Percentiles rank a stretch among this genome's conserved stretches.
phyloP scores from a whole-genome alignment of 2,113 vertebrate genomes.

The Progne subis region DNA sequence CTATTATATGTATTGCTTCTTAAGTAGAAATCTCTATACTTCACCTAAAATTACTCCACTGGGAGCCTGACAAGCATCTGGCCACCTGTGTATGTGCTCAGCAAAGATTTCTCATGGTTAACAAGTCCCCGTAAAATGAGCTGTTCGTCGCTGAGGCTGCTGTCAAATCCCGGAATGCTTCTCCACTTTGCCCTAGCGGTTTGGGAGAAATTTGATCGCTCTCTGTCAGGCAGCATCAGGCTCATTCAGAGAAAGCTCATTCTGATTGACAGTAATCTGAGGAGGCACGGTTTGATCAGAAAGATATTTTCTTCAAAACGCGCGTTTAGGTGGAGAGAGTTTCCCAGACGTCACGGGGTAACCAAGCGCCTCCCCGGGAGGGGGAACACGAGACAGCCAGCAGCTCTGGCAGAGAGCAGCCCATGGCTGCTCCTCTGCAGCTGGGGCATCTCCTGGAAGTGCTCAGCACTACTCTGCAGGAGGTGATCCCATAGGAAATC shows the following conservation, averaged over 20 bases:
- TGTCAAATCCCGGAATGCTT: background rate
- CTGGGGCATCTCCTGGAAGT: background rate
- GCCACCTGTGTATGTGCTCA: background rate
- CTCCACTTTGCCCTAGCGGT: background rate
- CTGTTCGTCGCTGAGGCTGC: background rate
- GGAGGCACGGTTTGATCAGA: background rate
- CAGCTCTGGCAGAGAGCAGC: background rate
- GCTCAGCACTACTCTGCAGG: background rate
- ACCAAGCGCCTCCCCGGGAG: background rate
- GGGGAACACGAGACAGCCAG: rapidly evolving
- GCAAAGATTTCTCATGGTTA: background rate
- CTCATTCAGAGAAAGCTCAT: background rate
- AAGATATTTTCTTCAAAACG: background rate
- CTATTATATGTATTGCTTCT: background rate
- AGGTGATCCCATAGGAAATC: background rate
- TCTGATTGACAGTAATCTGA: background rate
- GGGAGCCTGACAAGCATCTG: background rate
- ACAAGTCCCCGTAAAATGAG: background rate
- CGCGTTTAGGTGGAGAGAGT: rapidly evolving
- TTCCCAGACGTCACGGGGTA: background rate
- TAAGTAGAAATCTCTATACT: background rate
- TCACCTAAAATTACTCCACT: background rate
- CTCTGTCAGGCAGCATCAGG: background rate
- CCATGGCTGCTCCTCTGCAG: background rate
- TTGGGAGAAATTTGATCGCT: background rate